Evolutionary conservation across 2,888 invertebrate species (phyloP), one percentile per base, ranked within the genome.

Genomic region (Rhopalosiphum nymphaeae): DNA sequence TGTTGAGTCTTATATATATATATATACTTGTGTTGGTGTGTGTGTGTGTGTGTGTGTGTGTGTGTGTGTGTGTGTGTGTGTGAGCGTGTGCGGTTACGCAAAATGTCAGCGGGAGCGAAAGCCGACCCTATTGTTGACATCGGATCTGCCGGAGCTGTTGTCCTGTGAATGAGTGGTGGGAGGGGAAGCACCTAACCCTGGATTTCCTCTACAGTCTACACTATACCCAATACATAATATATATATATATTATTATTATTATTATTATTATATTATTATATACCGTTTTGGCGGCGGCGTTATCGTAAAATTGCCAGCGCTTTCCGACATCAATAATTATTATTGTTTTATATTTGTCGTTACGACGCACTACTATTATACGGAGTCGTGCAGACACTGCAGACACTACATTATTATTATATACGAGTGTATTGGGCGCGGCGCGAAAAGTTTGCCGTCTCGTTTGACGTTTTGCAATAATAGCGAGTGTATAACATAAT

Each of bases 61-160:
- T 1, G 36, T 9, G 36, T 36, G 87, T 11, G 85, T 44, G 85
- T 85, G 86, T 16, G 90, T 26, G 61, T 1, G 36, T 9, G 36
- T 36, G 87, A 26, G 85, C 85, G 85, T 85, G 86, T 16, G 90
- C 42, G 61, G 46, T 89, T 61, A 91, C 91, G 78, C 26, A 78
- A 91, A 91, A 78, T 91, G 91, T 91, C 91, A 78, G 91, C 91
- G 90, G 90, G 67, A 90, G 49, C 49, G 67, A 91, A 78, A 78
- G 53, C 78, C 53, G 49, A 49, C 78, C 91, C 91, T 29, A 91
- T 78, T 91, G 91, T 91, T 91, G 91, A 78, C 91, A 91, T 78
- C 78, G 91, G 91, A 91, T 91, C 91, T 49, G 91, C 78, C 67
- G 53, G 36, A 78, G 44, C 21, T 89, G 29, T 78, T 21, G 78